phyloP scores from a whole-genome alignment of 2,797 vertebrate species.

The Lepilemur septentrionalis region DNA sequence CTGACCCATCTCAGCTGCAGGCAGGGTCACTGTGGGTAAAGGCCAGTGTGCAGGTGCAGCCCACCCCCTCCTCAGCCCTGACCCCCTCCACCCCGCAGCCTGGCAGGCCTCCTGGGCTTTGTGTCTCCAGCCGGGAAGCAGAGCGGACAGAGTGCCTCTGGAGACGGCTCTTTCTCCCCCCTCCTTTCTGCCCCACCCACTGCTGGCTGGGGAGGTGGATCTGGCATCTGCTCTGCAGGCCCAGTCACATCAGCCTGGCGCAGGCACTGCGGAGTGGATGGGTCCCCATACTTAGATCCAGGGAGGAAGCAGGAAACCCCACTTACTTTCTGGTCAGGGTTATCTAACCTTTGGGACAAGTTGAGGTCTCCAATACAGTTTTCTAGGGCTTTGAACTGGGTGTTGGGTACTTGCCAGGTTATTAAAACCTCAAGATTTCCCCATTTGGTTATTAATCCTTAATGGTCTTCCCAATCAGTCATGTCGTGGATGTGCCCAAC shows the following conservation, averaged over 20 bases:
- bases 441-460: neutral
- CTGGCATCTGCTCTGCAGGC: neutral
- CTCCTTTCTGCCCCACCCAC: neutral
- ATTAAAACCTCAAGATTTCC: neutral
- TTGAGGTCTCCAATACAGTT: neutral
- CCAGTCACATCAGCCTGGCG: neutral
- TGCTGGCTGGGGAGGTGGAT: neutral
- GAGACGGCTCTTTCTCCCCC: neutral
- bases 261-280: neutral
- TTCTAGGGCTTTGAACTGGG: neutral
- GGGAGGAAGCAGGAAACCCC: neutral
- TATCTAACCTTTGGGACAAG: neutral
- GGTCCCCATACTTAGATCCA: neutral
- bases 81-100: accelerated
- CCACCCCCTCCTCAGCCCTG: neutral
- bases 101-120: neutral
- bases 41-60: neutral
- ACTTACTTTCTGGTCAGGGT: neutral
- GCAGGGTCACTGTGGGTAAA: neutral
- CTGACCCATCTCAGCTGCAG: neutral
- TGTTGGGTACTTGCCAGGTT: neutral
- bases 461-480: neutral
- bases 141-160: neutral
- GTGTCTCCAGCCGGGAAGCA: neutral
- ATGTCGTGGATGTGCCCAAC: neutral